Conservation (phyloP, 2,888 invertebrate genomes). For the Eupithecia vulgata region DNA sequence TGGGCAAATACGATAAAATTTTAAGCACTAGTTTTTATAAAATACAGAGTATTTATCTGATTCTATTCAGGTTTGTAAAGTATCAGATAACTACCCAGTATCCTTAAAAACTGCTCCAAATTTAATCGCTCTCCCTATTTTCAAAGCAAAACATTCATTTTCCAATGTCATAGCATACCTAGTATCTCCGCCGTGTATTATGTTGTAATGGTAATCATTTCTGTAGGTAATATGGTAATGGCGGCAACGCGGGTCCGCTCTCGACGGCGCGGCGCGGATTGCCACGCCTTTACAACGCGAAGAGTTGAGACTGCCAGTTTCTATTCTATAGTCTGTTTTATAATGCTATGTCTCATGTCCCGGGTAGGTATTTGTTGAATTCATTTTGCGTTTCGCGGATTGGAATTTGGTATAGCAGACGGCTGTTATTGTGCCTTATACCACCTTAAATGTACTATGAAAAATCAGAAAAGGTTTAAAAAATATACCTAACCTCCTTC, state of each 20-base stretch:
- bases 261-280: constrained; percentile 56
- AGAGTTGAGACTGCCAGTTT: constrained; percentile 32
- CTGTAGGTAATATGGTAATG: constrained; percentile 68
- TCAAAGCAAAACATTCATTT: not conserved
- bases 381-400: not conserved
- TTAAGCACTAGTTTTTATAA: no score
- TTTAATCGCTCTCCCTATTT: not conserved
- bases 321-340: constrained; percentile 15
- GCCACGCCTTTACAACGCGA: constrained; percentile 39
- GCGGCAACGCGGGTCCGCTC: constrained; percentile 60
- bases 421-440: not conserved
- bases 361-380: not conserved
- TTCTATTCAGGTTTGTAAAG: no score
- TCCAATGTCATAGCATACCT: constrained; percentile 27
- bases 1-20: no score
- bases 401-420: not conserved
- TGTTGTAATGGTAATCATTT: constrained; percentile 69
- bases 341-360: not conserved
- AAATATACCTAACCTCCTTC: not conserved
- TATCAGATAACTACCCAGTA: no score
- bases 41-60: no score
- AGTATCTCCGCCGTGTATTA: constrained; percentile 50
- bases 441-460: no score
- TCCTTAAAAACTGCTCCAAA: not conserved
- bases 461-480: no score